Evolutionary conservation across 2,888 invertebrate species (phyloP).

Genomic region (Argyresthia albistria): DNA sequence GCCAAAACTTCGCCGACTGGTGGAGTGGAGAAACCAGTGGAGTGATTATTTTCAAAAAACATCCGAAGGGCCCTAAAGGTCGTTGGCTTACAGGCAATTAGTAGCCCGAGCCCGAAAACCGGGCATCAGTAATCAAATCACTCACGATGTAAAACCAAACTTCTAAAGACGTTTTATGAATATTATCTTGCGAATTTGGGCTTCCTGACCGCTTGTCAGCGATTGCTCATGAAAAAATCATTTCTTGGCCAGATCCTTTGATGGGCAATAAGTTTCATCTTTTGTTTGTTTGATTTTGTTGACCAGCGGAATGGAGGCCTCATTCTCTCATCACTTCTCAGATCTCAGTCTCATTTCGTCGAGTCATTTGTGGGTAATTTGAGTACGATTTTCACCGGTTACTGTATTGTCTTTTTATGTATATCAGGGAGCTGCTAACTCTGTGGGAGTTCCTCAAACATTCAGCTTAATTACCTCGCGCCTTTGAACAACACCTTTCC

Average conservation of each 20-base stretch:
- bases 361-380: constrained; percentile 39
- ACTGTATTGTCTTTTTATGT: constrained; percentile 27
- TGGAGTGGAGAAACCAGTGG: too few species aligned
- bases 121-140: constrained; percentile 36
- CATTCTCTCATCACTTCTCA: too few species aligned
- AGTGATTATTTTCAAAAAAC: too few species aligned
- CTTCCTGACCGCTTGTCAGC: constrained; percentile 12
- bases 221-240: constrained; percentile 16
- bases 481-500: constrained; percentile 13
- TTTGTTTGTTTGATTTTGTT: constrained; percentile 31
- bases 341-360: constrained; percentile 29
- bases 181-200: constrained; percentile 22
- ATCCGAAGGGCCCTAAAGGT: constrained; percentile 14
- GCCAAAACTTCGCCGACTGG: too few species aligned
- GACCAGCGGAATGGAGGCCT: constrained; percentile 42
- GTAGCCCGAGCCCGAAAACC: constrained; percentile 22
- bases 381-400: constrained; percentile 29
- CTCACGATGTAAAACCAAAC: constrained; percentile 28
- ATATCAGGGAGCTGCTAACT: constrained; percentile 25
- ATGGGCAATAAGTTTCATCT: constrained; percentile 31
- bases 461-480: constrained; percentile 24
- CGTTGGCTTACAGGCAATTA: constrained; percentile 39
- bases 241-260: constrained; percentile 17
- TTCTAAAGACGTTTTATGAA: constrained; percentile 33
- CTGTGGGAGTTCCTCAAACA: constrained; percentile 26